Evolutionary conservation across 2,888 invertebrate species (phyloP).

Genomic region (Lordiphosa andalusiaca): DNA sequence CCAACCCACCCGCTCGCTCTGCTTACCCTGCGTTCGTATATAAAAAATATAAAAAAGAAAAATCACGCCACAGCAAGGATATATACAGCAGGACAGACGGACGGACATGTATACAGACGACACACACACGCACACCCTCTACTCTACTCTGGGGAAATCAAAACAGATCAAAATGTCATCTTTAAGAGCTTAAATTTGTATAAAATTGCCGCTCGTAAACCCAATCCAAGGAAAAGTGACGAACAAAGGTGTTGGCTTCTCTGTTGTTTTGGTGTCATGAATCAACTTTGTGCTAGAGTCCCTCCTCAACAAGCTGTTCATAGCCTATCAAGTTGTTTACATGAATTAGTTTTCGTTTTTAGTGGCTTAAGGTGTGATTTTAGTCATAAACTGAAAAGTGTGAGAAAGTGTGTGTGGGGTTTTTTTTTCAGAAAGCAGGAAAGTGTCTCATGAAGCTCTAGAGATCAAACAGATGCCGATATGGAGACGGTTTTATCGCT

Average conservation of each 20-base stretch:
- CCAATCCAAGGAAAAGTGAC: too few species aligned
- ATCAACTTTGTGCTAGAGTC: too few species aligned
- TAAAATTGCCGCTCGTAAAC: constrained; percentile 76
- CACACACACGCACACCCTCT: constrained; percentile 24
- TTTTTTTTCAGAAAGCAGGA: too few species aligned
- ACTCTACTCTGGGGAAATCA: constrained; percentile 76
- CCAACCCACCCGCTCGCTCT: constrained; percentile 9
- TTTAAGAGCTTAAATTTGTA: constrained; percentile 80
- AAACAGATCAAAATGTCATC: constrained; percentile 79
- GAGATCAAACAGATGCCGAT: background rate
- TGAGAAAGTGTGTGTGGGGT: too few species aligned
- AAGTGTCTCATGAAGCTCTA: too few species aligned
- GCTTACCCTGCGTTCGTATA: constrained; percentile 11
- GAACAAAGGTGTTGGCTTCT: constrained; percentile 1
- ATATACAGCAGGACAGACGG: constrained; percentile 27
- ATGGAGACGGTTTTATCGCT: too few species aligned
- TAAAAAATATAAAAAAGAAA: constrained; percentile 41
- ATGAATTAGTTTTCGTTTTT: constrained; percentile 28
- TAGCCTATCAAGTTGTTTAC: constrained; percentile 54
- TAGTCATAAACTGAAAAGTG: too few species aligned
- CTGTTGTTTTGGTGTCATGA: constrained; percentile 1
- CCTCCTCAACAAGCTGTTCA: constrained; percentile 18
- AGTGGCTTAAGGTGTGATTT: constrained; percentile 30
- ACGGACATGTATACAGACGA: constrained; percentile 29
- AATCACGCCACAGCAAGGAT: constrained; percentile 56